These are phyloP conservation scores for Cottus gobio DNA, from an alignment of 2,113 vertebrate species.

Conservation along the genomic window DNA sequence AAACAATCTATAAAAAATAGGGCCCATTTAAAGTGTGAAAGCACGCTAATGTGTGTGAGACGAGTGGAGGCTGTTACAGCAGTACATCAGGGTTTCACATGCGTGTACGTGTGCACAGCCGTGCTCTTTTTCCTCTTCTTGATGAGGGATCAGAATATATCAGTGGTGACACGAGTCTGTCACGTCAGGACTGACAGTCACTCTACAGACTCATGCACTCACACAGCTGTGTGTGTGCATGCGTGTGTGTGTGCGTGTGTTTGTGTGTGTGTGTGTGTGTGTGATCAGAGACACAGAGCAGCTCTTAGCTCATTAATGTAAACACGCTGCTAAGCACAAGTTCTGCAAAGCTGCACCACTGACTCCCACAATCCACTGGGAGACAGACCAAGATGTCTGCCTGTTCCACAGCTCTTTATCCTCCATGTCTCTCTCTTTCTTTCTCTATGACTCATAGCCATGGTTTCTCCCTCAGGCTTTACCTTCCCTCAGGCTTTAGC, in stretches of 20 bases:
- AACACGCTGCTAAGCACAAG: conserved; percentile 67
- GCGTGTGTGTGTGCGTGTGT: conserved; percentile 18
- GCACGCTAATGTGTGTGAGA: neutral
- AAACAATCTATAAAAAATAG: neutral
- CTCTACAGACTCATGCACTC: too few species aligned
- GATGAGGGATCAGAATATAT: conserved; percentile 10
- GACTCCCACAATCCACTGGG: conserved; percentile 63
- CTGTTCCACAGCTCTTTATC: conserved; percentile 45
- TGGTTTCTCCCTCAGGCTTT: conserved; percentile 47
- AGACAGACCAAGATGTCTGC: conserved; percentile 42
- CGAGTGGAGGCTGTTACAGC: neutral
- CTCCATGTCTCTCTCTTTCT: conserved; percentile 32
- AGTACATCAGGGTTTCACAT: neutral
- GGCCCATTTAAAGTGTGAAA: neutral
- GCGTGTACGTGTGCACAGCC: too few species aligned
- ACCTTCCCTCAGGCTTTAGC: conserved; percentile 52
- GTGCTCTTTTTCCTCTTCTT: neutral
- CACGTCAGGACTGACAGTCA: too few species aligned
- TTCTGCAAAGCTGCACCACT: conserved; percentile 68
- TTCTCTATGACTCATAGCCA: conserved; percentile 25
- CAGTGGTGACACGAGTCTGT: conserved; percentile 1
- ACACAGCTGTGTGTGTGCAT: neutral
- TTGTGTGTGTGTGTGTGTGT: conserved; percentile 37
- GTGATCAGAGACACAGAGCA: conserved; percentile 56
- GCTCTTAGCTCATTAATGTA: conserved; percentile 73